phyloP scores from a whole-genome alignment of 2,797 vertebrate genomes.

The Spea hammondii region DNA sequence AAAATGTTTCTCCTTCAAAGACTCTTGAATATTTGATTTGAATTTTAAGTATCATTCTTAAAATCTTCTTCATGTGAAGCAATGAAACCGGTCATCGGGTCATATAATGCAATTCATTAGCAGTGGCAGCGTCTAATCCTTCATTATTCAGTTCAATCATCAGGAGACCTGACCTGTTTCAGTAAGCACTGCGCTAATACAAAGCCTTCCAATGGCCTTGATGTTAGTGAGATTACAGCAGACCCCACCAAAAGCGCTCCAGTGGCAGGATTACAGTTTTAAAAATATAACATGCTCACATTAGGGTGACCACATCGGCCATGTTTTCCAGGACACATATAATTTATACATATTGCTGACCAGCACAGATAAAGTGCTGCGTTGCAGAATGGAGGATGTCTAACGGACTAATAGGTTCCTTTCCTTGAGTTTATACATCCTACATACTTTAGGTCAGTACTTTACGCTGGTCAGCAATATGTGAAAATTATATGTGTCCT shows the following conservation, averaged over 20 bases:
- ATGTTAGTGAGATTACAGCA: slow-evolving; percentile 26
- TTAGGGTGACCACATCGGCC: no score
- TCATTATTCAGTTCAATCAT: slow-evolving; percentile 38
- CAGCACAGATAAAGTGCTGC: no score
- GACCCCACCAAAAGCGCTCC: not conserved
- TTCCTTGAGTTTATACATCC: no score
- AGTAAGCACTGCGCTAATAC: slow-evolving; percentile 23
- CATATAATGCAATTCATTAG: slow-evolving; percentile 36
- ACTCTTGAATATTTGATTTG: slow-evolving; percentile 43
- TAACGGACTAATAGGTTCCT: no score
- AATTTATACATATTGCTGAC: no score
- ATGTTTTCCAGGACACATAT: no score
- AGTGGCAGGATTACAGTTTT: slow-evolving; percentile 14
- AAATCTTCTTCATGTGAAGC: slow-evolving; percentile 39
- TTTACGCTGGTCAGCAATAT: no score
- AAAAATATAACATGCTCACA: not conserved
- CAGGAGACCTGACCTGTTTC: slow-evolving; percentile 33
- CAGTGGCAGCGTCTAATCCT: slow-evolving; percentile 24
- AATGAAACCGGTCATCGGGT: slow-evolving; percentile 27
- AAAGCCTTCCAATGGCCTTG: slow-evolving; percentile 23
- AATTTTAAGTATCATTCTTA: slow-evolving; percentile 30
- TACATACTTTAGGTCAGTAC: no score
- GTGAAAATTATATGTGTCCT: no score
- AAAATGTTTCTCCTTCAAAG: slow-evolving; percentile 40
- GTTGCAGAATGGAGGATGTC: no score